Evolutionary conservation across 2,113 vertebrate species (phyloP), one percentile per base, ranked within the genome.

Genomic region (Herpetotheres cachinnans): DNA sequence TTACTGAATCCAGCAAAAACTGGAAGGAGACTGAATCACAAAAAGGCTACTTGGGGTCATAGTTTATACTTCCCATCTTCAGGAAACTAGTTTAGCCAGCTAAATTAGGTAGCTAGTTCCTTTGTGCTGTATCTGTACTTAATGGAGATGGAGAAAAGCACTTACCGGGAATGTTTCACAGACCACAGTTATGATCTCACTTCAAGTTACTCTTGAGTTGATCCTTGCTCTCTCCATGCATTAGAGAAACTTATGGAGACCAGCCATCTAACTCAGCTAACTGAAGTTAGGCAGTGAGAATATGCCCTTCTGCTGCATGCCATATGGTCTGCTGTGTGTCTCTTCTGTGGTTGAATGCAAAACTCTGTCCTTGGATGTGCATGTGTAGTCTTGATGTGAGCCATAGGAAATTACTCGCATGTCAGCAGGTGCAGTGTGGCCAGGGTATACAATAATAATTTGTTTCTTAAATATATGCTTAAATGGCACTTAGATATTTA

Each of bases 261-360:
- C 56, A 13, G 16, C 16, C 40, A 81, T 8, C 40, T 87, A 61
- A 70, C 7, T 15, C 26, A 21, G 54, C 22, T 69, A 61, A 65
- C 30, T 49, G 54, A 76, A 44, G 20, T 9, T 17, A 44, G 10
- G 34, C 27, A n/a, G 46, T 34, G 49, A 69, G 34, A 72, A 77
- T 42, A 32, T 36, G 17, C 14, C 27, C 17, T 71, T 86, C 30
- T 78, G 61, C n/a, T 7, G 2, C 50, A 38, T 2, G 2, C 16
- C 24, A 7, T 40, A 7, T 0, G 0, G 8, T 80, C 25, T 77
- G 27, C 40, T 78, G 7, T 14, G 14, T 46, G 20, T 30, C 6
- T 74, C 15, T 76, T 55, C 70, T 65, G 24, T 47, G 55, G 7
- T 1, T 66, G 50, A 88, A 56, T 15, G 12, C 42, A 90, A 78